A percentile compares a stretch with the other conserved stretches of the same genome.
Conservation (phyloP, 2,888 invertebrate species). For the Platypus cylindrus region DNA sequence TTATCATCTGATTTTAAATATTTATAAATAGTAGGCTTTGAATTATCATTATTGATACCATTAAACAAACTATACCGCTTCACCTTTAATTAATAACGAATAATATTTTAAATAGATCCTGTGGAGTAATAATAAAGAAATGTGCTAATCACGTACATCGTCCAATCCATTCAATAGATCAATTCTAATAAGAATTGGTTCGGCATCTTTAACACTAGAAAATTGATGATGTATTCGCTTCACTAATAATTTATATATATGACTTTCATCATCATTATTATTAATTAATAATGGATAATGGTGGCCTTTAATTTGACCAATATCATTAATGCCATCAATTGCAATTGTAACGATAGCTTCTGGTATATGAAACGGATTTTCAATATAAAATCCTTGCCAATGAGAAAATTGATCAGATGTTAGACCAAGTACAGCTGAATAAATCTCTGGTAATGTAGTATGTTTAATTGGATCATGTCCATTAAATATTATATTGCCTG, state of each 20-base stretch:
- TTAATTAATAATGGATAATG: conserved; percentile 44
- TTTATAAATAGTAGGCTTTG: conserved; percentile 22
- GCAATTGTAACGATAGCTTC: conserved; percentile 56
- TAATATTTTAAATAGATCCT: neutral
- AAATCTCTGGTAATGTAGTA: conserved; percentile 55
- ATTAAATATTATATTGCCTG: conserved; percentile 54
- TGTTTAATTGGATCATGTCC: conserved; percentile 50
- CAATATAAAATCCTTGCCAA: conserved; percentile 57
- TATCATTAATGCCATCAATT: conserved; percentile 52
- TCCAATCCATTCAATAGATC: conserved; percentile 49
- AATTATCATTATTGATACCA: conserved; percentile 25
- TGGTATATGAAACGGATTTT: conserved; percentile 61
- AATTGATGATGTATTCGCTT: conserved; percentile 48
- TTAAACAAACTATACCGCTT: conserved; percentile 30
- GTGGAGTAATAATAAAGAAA: neutral
- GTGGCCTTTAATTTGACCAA: conserved; percentile 40
- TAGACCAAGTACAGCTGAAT: conserved; percentile 58
- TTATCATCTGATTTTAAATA: conserved; percentile 34
- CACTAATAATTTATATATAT: conserved; percentile 44
- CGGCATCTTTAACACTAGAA: conserved; percentile 42
- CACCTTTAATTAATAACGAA: conserved; percentile 29
- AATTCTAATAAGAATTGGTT: conserved; percentile 48
- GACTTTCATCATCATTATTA: conserved; percentile 51
- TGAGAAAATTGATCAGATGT: conserved; percentile 55
- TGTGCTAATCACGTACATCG: conserved; percentile 41